Evolutionary conservation across 1,140 invertebrate species (phyloP).

Genomic region (Halesus radiatus): DNA sequence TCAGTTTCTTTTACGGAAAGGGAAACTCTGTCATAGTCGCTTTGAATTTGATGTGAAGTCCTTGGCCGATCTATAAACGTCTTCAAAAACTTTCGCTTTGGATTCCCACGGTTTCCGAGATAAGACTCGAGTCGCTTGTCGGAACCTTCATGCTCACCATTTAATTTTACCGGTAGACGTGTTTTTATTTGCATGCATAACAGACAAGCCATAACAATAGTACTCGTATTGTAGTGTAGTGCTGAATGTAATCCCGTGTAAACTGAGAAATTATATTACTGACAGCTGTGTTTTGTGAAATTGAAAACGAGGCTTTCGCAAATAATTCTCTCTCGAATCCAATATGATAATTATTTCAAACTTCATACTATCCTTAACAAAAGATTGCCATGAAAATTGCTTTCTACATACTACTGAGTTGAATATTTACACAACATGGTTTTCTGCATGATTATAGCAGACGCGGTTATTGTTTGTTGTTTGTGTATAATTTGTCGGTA

Average conservation of each 20-base stretch:
- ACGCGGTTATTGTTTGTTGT: background rate
- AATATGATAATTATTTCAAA: constrained; percentile 20
- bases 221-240: background rate
- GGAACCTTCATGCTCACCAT: too few relatives aligned
- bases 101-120: too few relatives aligned
- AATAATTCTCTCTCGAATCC: constrained; percentile 13
- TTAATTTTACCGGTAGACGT: too few relatives aligned
- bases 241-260: background rate
- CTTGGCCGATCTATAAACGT: too few relatives aligned
- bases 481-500: too few relatives aligned
- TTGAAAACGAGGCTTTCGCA: constrained; percentile 25
- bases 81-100: too few relatives aligned
- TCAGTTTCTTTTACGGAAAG: too few relatives aligned
- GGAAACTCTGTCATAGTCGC: too few relatives aligned
- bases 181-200: too few relatives aligned
- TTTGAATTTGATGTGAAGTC: too few relatives aligned
- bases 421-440: background rate
- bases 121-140: too few relatives aligned
- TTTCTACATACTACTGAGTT: background rate
- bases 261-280: constrained; percentile 14
- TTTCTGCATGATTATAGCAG: constrained; percentile 12
- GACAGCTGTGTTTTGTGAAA: constrained; percentile 15
- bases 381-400: constrained; percentile 18
- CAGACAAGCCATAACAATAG: background rate
- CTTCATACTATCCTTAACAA: background rate